phyloP scores from a whole-genome alignment of 2,888 invertebrate species.

The Diarsia mendica region DNA sequence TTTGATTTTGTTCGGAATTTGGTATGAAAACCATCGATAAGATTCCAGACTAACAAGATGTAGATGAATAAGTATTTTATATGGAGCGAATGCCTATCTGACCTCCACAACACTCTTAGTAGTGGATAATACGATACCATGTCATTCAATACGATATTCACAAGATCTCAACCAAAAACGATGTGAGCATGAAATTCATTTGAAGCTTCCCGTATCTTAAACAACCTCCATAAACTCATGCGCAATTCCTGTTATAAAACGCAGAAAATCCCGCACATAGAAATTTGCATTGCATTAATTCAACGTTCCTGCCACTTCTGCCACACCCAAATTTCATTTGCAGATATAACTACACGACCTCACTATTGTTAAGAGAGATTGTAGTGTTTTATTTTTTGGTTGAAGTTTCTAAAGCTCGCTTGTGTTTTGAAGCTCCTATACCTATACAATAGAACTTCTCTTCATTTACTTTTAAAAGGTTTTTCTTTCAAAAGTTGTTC shows the following conservation, averaged over 20 bases:
- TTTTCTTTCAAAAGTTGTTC: too few relatives aligned
- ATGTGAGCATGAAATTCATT: background rate
- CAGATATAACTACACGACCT: constrained; percentile 16
- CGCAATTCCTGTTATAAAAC: constrained; percentile 5
- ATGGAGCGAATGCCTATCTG: too few relatives aligned
- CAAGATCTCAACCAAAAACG: background rate
- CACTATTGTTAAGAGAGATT: constrained; percentile 16
- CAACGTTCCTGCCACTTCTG: constrained; percentile 21
- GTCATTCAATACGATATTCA: background rate
- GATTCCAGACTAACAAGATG: too few relatives aligned
- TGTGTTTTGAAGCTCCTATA: background rate
- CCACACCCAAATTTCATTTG: constrained; percentile 25
- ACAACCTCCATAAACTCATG: constrained; percentile 1
- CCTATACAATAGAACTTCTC: background rate
- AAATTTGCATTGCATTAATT: constrained; percentile 42
- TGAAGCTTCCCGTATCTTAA: background rate
- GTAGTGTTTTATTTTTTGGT: constrained; percentile 1
- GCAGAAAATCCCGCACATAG: background rate
- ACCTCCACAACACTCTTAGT: too few relatives aligned
- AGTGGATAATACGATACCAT: background rate
- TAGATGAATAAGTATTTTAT: too few relatives aligned
- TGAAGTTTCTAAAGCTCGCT: background rate
- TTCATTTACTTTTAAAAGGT: too few relatives aligned
- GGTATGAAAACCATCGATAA: background rate
- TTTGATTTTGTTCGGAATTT: background rate